Percentiles rank a stretch among this genome's conserved stretches.
Conservation (phyloP, 2,888 invertebrate species). For the Rhimphoctona megacephalus region DNA sequence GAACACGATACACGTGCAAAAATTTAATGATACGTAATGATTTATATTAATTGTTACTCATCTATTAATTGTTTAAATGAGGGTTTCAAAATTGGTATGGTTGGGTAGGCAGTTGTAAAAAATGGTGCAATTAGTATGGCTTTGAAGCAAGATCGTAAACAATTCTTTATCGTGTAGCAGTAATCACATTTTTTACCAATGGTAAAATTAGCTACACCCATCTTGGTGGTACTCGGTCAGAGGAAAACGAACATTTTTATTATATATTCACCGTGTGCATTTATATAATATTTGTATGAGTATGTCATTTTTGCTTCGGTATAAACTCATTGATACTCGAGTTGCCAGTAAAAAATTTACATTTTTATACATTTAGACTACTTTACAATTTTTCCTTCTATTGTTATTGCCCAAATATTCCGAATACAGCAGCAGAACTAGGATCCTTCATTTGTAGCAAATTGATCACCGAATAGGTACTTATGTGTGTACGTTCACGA, state of each 20-base stretch:
- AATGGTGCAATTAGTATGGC: not conserved
- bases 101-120: not conserved
- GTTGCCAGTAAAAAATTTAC: no score
- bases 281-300: no score
- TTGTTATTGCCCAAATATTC: no score
- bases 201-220: not conserved
- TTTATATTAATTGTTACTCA: not conserved
- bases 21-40: not conserved
- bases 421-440: no score
- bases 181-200: not conserved
- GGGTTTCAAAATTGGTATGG: not conserved
- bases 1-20: not conserved
- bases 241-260: no score
- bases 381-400: no score
- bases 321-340: no score
- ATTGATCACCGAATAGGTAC: not conserved
- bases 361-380: no score
- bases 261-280: no score
- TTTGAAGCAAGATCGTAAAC: not conserved
- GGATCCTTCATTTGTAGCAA: not conserved
- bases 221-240: not conserved
- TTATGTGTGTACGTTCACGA: not conserved
- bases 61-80: not conserved
- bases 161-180: not conserved
- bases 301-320: no score